Conservation (phyloP, 2,888 invertebrate genomes). For the Hirtodrosophila alboralis region DNA sequence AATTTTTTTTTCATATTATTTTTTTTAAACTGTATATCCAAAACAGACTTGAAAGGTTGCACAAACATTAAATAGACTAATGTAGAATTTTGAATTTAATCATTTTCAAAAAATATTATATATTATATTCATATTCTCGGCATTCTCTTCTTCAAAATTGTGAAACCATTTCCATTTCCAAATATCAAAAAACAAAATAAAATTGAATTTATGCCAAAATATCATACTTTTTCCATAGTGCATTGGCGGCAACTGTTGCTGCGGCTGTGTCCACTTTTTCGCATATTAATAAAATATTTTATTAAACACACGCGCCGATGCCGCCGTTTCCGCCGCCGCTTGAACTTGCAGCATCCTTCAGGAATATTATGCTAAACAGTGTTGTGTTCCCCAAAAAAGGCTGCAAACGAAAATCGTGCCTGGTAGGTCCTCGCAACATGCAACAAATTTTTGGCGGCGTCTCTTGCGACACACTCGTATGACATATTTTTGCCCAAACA, state of each 20-base stretch:
- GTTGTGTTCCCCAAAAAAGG: constrained; percentile 75
- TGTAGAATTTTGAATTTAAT: too few species aligned
- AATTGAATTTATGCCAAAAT: too few species aligned
- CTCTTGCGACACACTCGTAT: constrained; percentile 83
- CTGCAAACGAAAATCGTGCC: constrained; percentile 78
- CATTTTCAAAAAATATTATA: too few species aligned
- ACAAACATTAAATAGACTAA: too few species aligned
- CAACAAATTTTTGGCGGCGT: constrained; percentile 83
- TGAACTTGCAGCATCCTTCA: constrained; percentile 35
- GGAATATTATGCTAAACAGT: constrained; percentile 78
- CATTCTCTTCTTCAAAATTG: too few species aligned
- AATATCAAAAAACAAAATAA: too few species aligned
- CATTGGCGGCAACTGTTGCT: constrained; percentile 29
- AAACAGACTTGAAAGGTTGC: too few species aligned
- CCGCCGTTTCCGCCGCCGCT: constrained; percentile 20
- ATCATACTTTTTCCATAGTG: too few species aligned
- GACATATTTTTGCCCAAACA: constrained; percentile 77
- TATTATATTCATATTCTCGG: too few species aligned
- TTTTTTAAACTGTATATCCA: too few species aligned
- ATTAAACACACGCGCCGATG: constrained; percentile 75
- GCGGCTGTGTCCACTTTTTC: constrained; percentile 57
- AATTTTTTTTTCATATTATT: too few species aligned
- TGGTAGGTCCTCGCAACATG: constrained; percentile 36
- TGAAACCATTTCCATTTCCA: too few species aligned
- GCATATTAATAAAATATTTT: constrained; percentile 80